Evolutionary conservation across 1,140 invertebrate genomes (phyloP), one percentile per base, ranked within the genome.

Genomic region (Acromyrmex charruanus): DNA sequence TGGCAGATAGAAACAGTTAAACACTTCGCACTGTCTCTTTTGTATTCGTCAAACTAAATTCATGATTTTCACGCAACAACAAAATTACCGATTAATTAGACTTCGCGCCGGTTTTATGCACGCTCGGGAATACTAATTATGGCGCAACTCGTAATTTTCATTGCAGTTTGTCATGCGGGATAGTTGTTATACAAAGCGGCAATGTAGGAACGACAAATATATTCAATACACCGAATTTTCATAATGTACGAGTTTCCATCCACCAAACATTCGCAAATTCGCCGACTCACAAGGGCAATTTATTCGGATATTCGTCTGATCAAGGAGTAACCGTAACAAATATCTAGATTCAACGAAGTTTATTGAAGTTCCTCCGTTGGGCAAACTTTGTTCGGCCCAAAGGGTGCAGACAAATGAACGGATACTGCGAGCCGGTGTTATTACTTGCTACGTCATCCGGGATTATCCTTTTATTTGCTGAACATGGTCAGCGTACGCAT

Each of bases 261-360:
- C 25, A n/a, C 65, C 35, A 12, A 35, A 55, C 55, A 12, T 58
- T 12, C 21, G 66, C 35, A 14, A 10, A 69, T 49, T 71, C 79
- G 21, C 66, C 5, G 9, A 59, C 53, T 81, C 66, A 53, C 44
- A 49, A 9, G 61, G 49, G 44, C 77, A 31, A 74, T 82, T 61
- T 49, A 59, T 82, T 82, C 39, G 25, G 39, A 82, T 44, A 61
- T 72, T 21, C 10, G 51, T 49, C 53, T 81, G 65, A 71, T 81
- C 53, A 81, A 58, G n/a, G 51, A 71, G 51, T 69, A 81, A 81
- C 66, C 79, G 39, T 80, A 81, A 71, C 66, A 81, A 81, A 81
- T 81, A 81, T 71, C 65, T 28, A 35, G 65, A 44, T 18, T 35
- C 49, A 81, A 72, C 53, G 25, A 21, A 51, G 55, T 61, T 74